phyloP scores from a whole-genome alignment of 1,140 invertebrate species.

The Sipha flava region DNA sequence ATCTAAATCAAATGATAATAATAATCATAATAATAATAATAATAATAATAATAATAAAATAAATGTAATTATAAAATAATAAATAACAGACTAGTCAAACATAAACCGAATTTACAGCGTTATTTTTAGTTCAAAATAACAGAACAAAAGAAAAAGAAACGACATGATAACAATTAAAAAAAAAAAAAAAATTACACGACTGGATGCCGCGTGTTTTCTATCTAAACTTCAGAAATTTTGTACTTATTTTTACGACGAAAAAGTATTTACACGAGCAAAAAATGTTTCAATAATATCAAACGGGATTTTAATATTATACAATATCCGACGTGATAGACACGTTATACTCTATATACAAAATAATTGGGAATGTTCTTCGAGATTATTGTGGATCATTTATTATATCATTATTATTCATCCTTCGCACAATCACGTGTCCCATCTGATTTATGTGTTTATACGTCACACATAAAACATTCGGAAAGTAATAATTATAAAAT shows the following conservation, averaged over 20 bases:
- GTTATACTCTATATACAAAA: not conserved
- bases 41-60: conserved; percentile 16
- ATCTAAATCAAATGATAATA: conserved; percentile 9
- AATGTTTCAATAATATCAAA: not conserved
- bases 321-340: not conserved
- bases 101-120: conserved; percentile 15
- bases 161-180: conserved; percentile 24
- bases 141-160: conserved; percentile 10
- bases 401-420: not conserved
- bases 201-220: not conserved
- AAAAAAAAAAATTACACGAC: not conserved
- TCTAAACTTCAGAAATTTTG: not conserved
- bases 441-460: not conserved
- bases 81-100: conserved; percentile 33
- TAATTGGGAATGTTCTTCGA: not conserved
- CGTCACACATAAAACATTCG: too few relatives aligned
- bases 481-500: not conserved
- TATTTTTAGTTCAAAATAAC: conserved; percentile 1
- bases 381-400: not conserved
- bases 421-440: not conserved
- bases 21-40: conserved; percentile 1
- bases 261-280: not conserved
- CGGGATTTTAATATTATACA: not conserved
- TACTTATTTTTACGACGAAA: not conserved
- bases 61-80: conserved; percentile 16